phyloP scores from a whole-genome alignment of 2,113 vertebrate genomes.

The Cyrtonyx montezumae region DNA sequence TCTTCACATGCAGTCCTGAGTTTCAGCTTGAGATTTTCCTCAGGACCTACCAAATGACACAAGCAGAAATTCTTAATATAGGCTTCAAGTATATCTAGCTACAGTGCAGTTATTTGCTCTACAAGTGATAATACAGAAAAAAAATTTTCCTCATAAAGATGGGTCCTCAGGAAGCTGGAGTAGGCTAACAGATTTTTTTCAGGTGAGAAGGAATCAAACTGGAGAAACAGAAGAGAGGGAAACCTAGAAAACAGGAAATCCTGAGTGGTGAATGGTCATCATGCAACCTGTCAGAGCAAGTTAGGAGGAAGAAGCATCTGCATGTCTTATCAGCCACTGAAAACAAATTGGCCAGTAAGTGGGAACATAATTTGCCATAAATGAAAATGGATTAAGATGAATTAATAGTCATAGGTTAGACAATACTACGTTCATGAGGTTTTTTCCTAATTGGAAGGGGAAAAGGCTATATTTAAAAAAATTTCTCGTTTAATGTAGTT shows the following conservation, averaged over 20 bases:
- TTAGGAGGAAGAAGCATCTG: conserved; percentile 64
- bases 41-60: neutral
- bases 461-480: neutral
- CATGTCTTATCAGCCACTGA: conserved; percentile 61
- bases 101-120: neutral
- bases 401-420: conserved; percentile 9
- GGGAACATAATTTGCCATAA: conserved; percentile 53
- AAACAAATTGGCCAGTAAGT: conserved; percentile 71
- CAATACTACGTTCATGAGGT: neutral
- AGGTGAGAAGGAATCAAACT: conserved; percentile 69
- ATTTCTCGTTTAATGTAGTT: neutral
- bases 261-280: conserved; percentile 63
- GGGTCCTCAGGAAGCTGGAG: conserved; percentile 29
- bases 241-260: conserved; percentile 62
- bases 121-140: neutral
- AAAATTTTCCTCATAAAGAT: neutral
- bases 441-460: neutral
- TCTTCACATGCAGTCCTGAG: neutral
- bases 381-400: conserved; percentile 25
- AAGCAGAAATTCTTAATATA: neutral
- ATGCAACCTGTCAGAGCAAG: conserved; percentile 64
- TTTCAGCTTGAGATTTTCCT: neutral
- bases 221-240: conserved; percentile 64
- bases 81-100: neutral
- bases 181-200: conserved; percentile 70